Evolutionary conservation across 2,797 vertebrate species (phyloP).

Genomic region (Cynodonichthys magdalenae): DNA sequence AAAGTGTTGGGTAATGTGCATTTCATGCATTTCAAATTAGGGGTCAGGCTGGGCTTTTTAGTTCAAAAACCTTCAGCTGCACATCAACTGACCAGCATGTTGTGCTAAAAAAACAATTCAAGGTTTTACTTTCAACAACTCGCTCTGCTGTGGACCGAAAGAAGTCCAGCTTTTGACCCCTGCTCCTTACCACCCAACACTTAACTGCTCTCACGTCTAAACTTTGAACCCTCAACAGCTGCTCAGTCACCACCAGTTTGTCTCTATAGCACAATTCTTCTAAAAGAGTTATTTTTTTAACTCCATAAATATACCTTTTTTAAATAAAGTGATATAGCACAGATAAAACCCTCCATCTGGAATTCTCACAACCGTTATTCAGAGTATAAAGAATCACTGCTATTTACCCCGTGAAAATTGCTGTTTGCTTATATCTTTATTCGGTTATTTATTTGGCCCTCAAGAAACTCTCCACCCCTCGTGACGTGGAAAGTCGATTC

Average conservation of each 20-base stretch:
- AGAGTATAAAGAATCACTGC: slow-evolving; percentile 5
- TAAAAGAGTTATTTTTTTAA: neutral
- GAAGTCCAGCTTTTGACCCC: slow-evolving; percentile 8
- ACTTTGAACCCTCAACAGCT: slow-evolving; percentile 5
- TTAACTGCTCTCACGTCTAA: slow-evolving; percentile 17
- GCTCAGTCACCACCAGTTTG: slow-evolving; percentile 2
- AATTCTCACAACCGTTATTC: slow-evolving; percentile 11
- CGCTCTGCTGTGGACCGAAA: slow-evolving; percentile 4
- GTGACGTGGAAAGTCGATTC: slow-evolving; percentile 31
- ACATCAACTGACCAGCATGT: too few relatives aligned
- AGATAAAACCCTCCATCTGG: slow-evolving; percentile 5
- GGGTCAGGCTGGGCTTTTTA: too few relatives aligned
- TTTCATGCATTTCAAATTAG: too few relatives aligned
- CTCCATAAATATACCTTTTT: neutral
- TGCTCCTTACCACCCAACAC: neutral
- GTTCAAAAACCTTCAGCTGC: too few relatives aligned
- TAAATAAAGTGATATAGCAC: slow-evolving; percentile 11
- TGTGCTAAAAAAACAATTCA: too few relatives aligned
- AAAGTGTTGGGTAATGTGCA: too few relatives aligned
- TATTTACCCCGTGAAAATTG: slow-evolving; percentile 22
- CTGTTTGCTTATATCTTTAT: slow-evolving; percentile 9
- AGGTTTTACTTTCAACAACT: neutral
- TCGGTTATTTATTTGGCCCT: slow-evolving; percentile 32
- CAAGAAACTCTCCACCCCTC: slow-evolving; percentile 30
- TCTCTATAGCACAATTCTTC: neutral